Percentiles rank a stretch among this genome's conserved stretches.
Conservation (phyloP, 1,140 invertebrate genomes). For the Rhagoletis zephyria region DNA sequence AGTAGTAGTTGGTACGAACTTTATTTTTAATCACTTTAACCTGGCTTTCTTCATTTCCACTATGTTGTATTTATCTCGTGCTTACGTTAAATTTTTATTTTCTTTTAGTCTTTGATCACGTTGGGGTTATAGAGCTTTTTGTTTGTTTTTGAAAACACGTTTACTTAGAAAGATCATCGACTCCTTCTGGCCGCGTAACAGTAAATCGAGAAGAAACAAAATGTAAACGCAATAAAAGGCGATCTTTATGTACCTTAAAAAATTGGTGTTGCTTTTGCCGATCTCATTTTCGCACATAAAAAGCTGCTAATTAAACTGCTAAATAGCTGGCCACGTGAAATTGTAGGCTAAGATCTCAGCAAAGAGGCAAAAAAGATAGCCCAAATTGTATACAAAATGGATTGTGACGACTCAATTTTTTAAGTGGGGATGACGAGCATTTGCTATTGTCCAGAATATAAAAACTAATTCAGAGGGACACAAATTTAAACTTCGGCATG, state of each 20-base stretch:
- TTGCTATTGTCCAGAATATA: no score
- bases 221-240: not conserved
- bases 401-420: no score
- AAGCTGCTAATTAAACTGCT: not conserved
- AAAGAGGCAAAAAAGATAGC: no score
- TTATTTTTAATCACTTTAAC: not conserved
- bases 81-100: no score
- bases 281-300: not conserved
- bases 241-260: not conserved
- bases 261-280: not conserved
- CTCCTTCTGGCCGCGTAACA: not conserved
- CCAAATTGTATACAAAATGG: no score
- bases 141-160: not conserved
- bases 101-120: no score
- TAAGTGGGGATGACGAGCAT: no score
- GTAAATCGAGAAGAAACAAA: not conserved
- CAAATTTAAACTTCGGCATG: no score
- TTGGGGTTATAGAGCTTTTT: no score
- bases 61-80: not conserved
- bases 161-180: not conserved
- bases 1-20: not conserved
- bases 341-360: no score
- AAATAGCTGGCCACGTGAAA: no score
- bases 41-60: conserved; percentile 3
- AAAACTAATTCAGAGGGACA: no score